phyloP scores from a whole-genome alignment of 2,888 invertebrate genomes.

The Spodoptera picta region DNA sequence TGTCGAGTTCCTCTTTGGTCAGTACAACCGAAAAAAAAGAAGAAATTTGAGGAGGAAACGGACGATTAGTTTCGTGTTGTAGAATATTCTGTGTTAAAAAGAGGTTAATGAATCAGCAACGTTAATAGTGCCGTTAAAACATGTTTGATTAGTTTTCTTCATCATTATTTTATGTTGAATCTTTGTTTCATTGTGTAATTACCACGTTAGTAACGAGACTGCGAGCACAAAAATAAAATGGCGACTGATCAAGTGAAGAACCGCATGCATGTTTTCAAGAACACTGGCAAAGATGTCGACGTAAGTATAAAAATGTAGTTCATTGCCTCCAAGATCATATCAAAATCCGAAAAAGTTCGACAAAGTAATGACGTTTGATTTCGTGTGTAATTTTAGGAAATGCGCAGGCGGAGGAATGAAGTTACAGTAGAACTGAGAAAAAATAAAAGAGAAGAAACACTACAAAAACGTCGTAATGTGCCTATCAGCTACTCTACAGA shows the following conservation, averaged over 20 bases:
- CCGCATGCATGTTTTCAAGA: slow-evolving; percentile 98
- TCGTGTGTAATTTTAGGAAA: slow-evolving; percentile 91
- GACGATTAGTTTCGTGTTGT: slow-evolving; percentile 75
- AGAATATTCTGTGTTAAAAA: slow-evolving; percentile 75
- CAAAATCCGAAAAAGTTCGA: slow-evolving; percentile 21
- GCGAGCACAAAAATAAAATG: slow-evolving; percentile 90
- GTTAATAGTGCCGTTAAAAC: slow-evolving; percentile 77
- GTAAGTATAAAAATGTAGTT: slow-evolving; percentile 90
- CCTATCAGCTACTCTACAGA: slow-evolving; percentile 94
- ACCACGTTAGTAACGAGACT: slow-evolving; percentile 74
- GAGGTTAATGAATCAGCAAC: slow-evolving; percentile 83
- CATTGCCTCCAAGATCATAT: slow-evolving; percentile 26
- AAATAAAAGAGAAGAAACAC: slow-evolving; percentile 99
- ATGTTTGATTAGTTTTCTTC: slow-evolving; percentile 81
- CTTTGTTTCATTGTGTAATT: slow-evolving; percentile 83
- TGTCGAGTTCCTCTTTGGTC: slow-evolving; percentile 56
- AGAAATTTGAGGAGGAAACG: slow-evolving; percentile 77
- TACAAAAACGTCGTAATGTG: slow-evolving; percentile 98
- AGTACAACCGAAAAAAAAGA: slow-evolving; percentile 62
- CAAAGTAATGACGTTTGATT: slow-evolving; percentile 40
- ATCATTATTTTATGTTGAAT: slow-evolving; percentile 79
- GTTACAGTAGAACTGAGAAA: slow-evolving; percentile 98
- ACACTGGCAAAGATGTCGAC: slow-evolving; percentile 99
- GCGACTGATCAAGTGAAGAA: slow-evolving; percentile 93
- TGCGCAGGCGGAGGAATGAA: slow-evolving; percentile 98